Conservation (phyloP, 1,140 invertebrate species). For the Whitmania pigra region DNA sequence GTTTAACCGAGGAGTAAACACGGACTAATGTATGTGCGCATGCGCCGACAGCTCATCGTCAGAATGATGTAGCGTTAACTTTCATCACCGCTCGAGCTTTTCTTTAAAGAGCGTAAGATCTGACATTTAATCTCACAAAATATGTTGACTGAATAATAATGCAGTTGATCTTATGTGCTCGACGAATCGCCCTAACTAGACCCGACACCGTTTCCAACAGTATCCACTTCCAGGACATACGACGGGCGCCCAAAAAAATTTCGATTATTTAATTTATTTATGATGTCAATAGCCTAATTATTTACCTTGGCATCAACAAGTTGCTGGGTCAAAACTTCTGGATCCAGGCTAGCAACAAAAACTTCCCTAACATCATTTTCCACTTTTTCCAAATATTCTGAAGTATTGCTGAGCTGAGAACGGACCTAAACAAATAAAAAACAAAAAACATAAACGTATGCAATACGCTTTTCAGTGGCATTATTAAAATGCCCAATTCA, state of each 20-base stretch:
- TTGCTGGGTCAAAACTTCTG: constrained; percentile 7
- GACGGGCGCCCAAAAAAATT: neutral
- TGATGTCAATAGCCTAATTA: neutral
- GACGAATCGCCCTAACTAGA: too few relatives aligned
- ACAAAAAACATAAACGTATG: neutral
- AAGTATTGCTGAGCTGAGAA: too few relatives aligned
- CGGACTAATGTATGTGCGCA: too few relatives aligned
- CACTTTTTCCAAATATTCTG: constrained; percentile 8
- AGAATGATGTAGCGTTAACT: too few relatives aligned
- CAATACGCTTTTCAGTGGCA: neutral
- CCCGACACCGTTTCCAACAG: too few relatives aligned
- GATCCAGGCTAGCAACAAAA: constrained; percentile 12
- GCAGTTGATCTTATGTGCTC: too few relatives aligned
- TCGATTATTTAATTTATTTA: neutral
- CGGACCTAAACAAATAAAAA: neutral
- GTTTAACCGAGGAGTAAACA: too few relatives aligned
- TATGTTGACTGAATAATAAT: too few relatives aligned
- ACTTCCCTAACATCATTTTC: constrained; percentile 5
- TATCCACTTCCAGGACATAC: neutral
- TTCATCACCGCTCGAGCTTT: too few relatives aligned
- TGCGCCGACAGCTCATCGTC: too few relatives aligned
- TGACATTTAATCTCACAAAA: too few relatives aligned
- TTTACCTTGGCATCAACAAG: constrained; percentile 2
- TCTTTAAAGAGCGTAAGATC: too few relatives aligned
- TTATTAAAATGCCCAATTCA: neutral